phyloP scores from a whole-genome alignment of 2,888 invertebrate genomes.

The Meandrusa payeni region DNA sequence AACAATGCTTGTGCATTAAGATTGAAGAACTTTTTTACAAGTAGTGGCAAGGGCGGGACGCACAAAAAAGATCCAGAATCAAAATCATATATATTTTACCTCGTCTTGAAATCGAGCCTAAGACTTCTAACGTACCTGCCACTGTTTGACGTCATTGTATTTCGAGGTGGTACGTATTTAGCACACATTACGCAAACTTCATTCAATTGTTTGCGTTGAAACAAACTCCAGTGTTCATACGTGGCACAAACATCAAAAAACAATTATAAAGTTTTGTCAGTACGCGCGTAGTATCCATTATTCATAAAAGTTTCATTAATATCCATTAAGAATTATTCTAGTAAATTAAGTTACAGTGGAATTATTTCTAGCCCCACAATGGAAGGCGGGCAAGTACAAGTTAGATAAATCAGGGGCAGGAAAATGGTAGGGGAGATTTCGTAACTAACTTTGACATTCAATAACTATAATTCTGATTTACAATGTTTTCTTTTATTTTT shows the following conservation, averaged over 20 bases:
- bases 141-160: no score
- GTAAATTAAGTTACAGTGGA: slow-evolving; percentile 29
- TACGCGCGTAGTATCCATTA: slow-evolving; percentile 21
- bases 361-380: slow-evolving; percentile 26
- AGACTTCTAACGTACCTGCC: no score
- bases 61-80: no score
- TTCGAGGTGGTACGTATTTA: no score
- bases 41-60: no score
- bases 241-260: slow-evolving; percentile 12
- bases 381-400: slow-evolving; percentile 19
- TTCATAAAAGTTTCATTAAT: slow-evolving; percentile 28
- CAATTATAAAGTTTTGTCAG: slow-evolving; percentile 14
- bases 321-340: slow-evolving; percentile 29
- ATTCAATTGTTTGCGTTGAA: not conserved
- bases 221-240: no score
- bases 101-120: no score
- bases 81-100: no score
- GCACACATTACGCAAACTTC: not conserved
- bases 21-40: no score
- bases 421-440: slow-evolving; percentile 15
- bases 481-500: no score
- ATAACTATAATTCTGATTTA: slow-evolving; percentile 22
- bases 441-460: slow-evolving; percentile 30
- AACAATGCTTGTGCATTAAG: no score
- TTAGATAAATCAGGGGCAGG: slow-evolving; percentile 23